These are phyloP conservation scores for Stomorhina lunata DNA, from an alignment of 2,888 invertebrate genomes.

Conservation along the genomic window DNA sequence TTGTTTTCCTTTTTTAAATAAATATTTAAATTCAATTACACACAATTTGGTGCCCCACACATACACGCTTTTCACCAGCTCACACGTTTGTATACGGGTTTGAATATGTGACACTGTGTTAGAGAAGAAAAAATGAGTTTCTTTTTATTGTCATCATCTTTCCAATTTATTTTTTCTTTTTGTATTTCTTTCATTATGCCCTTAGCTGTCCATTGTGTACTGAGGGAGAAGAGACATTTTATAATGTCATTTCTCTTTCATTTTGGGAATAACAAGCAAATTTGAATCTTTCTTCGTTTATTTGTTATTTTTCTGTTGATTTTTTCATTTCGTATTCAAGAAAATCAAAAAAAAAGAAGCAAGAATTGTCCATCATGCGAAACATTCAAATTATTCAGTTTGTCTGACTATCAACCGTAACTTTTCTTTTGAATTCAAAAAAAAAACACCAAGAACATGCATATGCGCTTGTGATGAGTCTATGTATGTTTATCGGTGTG, in stretches of 20 bases:
- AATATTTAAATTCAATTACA: constrained; percentile 68
- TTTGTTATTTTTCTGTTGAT: neutral
- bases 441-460: constrained; percentile 63
- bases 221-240: constrained; percentile 6
- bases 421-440: neutral
- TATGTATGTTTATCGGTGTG: constrained; percentile 67
- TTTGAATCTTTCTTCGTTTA: constrained; percentile 39
- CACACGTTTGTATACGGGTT: neutral
- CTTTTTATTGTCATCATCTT: constrained; percentile 36
- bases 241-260: constrained; percentile 53
- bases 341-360: constrained; percentile 36
- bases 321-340: constrained; percentile 16
- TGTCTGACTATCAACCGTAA: constrained; percentile 52
- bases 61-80: constrained; percentile 45
- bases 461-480: neutral
- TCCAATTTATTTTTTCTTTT: constrained; percentile 31
- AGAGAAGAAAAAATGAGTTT: neutral
- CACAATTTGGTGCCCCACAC: too few relatives aligned
- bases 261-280: constrained; percentile 63
- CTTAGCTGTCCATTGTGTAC: constrained; percentile 29
- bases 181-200: constrained; percentile 5
- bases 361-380: constrained; percentile 58
- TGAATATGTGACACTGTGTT: neutral
- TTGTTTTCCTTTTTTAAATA: constrained; percentile 20
- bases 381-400: constrained; percentile 63